Base-by-base conservation (phyloP, 2,797 vertebrate species). In the Agapornis canus region DNA sequence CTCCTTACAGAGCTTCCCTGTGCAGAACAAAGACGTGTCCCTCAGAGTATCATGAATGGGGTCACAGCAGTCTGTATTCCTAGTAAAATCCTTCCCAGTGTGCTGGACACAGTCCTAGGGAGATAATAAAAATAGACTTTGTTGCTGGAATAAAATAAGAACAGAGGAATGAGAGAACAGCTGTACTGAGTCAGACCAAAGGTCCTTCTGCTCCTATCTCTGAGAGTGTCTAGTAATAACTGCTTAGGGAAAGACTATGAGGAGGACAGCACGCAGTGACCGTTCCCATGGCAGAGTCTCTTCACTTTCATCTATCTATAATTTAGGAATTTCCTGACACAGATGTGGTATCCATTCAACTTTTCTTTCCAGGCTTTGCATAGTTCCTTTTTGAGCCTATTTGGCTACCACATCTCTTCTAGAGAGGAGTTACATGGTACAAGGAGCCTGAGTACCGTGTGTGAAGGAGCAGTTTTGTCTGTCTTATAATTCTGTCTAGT, bases 51-150 rank as follows among this genome's bases (percentile, higher is more conserved):
- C 17, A 72, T 3, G 9, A 82, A 43, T 0, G 1, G 29, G 17
- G 40, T 52, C 79, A 80, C 42, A 80, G 68, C 57, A 64, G 49
- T 61, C 71, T 78, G 61, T 86, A 90, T 93, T 96, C 89, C 86
- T 82, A 75, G 45, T 59, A 85, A 94, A 90, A 92, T 77, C 71
- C 63, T 89, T 78, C 82, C 68, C 86, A 87, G 77, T 23, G 48
- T 85, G 54, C 26, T 90, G 64, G 43, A 45, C 40, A 32, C n/a
- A 71, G 68, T 85, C 82, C 80, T 77, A 89, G 64, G 75, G 84
- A 85, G 64, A 31, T 68, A 89, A 92, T 92, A 95, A 95, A 97
- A 92, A 87, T 92, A 95, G 83, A 92, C 45, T 92, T 82, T 81
- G 71, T 77, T 87, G 43, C 75, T 89, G 78, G 79, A 96, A 94